A percentile compares a stretch with the other conserved stretches of the same genome.
Evolutionary conservation across 2,113 vertebrate species (phyloP).

Genomic region (Ctenodactylus gundi): DNA sequence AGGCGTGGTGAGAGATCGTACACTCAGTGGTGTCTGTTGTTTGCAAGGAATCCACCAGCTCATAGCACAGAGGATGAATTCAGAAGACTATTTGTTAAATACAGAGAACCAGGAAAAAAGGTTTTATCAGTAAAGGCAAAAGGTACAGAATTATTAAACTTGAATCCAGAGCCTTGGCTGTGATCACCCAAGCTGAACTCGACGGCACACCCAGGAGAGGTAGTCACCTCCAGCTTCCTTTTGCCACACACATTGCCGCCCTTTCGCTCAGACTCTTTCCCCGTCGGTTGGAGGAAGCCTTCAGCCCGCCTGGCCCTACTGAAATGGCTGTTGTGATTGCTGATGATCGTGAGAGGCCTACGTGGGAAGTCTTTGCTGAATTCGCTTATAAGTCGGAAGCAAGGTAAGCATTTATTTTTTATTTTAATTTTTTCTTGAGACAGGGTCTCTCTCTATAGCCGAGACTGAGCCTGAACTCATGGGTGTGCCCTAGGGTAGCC

Average conservation of each 20-base stretch:
- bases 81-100: background rate
- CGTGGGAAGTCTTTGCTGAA: conserved; percentile 94
- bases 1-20: conserved; percentile 96
- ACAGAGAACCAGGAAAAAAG: conserved; percentile 85
- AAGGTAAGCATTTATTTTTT: conserved; percentile 93
- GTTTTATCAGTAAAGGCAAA: conserved; percentile 95
- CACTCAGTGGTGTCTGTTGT: conserved; percentile 93
- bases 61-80: conserved; percentile 94
- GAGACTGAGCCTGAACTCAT: too few species aligned
- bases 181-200: conserved; percentile 77
- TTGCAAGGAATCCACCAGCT: conserved; percentile 95
- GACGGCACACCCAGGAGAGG: conserved; percentile 94
- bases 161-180: background rate
- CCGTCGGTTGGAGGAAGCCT: conserved; percentile 95
- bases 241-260: conserved; percentile 95
- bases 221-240: conserved; percentile 92
- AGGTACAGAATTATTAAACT: background rate
- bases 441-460: too few species aligned
- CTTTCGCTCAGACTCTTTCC: conserved; percentile 94
- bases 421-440: too few species aligned
- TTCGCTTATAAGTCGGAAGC: conserved; percentile 96
- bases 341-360: conserved; percentile 93
- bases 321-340: conserved; percentile 94
- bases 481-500: too few species aligned
- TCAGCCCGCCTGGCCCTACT: conserved; percentile 95